Evolutionary conservation across 2,888 invertebrate species (phyloP).

Genomic region (Phaonia tiefii): DNA sequence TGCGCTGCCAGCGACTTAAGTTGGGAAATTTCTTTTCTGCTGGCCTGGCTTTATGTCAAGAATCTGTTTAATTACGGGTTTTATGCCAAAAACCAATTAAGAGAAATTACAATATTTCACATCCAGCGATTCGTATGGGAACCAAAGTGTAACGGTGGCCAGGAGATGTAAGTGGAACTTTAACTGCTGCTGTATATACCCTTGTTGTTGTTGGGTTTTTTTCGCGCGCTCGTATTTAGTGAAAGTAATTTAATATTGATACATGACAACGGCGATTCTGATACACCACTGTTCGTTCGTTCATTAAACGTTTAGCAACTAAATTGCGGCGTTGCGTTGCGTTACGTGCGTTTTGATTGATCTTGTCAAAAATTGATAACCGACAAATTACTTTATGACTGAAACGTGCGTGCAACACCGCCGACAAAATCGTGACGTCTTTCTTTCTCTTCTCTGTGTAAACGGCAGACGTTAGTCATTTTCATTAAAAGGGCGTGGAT

Average conservation of each 20-base stretch:
- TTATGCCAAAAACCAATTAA: constrained; percentile 43
- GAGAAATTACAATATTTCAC: constrained; percentile 34
- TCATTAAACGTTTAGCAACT: constrained; percentile 45
- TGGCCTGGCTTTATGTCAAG: constrained; percentile 36
- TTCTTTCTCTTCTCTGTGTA: not conserved
- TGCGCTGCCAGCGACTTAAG: constrained; percentile 1
- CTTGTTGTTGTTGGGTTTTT: no score
- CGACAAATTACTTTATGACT: constrained; percentile 62
- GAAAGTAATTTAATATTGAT: constrained; percentile 65
- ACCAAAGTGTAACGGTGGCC: not conserved
- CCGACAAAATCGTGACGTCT: not conserved
- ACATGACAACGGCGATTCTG: constrained; percentile 39
- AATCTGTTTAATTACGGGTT: constrained; percentile 54
- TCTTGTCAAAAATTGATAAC: constrained; percentile 64
- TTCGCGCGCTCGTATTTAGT: constrained; percentile 21
- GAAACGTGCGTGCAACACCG: constrained; percentile 38
- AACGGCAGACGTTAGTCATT: not conserved
- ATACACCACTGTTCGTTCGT: no score
- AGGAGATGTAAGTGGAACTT: not conserved
- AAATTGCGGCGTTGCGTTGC: constrained; percentile 19
- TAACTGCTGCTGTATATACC: not conserved
- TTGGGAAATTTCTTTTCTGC: constrained; percentile 23
- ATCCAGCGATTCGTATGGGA: not conserved
- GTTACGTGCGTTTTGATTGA: constrained; percentile 56
- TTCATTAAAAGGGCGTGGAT: constrained; percentile 46